Evolutionary conservation across 2,113 vertebrate genomes (phyloP).

Genomic region (Edolisoma coerulescens): DNA sequence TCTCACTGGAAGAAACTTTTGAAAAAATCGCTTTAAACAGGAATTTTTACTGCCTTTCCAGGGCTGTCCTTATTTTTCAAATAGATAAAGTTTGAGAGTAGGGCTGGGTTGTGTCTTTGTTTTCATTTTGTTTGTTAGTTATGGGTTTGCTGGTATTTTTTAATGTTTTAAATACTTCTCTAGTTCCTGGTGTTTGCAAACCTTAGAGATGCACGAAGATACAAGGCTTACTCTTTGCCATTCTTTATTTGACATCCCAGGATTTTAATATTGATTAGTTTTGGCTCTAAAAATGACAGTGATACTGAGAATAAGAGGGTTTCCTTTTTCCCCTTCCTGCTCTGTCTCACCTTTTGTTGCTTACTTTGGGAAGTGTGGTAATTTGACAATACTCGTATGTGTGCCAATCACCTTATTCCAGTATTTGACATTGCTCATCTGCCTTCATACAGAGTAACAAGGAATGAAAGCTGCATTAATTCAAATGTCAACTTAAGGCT

Average conservation of each 20-base stretch:
- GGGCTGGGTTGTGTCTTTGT: background rate
- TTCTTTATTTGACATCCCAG: background rate
- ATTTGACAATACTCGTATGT: background rate
- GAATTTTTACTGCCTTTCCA: background rate
- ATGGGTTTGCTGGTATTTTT: rapidly evolving
- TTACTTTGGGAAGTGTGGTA: background rate
- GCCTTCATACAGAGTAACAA: background rate
- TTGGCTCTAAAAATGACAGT: background rate
- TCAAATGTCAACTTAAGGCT: background rate
- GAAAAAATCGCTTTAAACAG: background rate
- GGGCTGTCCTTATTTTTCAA: background rate
- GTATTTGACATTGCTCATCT: background rate
- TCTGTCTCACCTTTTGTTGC: background rate
- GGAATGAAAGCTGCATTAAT: background rate
- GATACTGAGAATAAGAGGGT: background rate
- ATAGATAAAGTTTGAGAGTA: background rate
- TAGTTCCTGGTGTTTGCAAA: background rate
- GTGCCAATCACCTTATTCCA: background rate
- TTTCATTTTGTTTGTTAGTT: background rate
- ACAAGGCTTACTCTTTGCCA: background rate
- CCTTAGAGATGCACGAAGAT: background rate
- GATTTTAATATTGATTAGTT: background rate
- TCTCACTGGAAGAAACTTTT: background rate
- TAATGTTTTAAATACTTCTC: background rate
- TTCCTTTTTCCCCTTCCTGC: background rate